Base-by-base conservation (phyloP, 2,113 vertebrate genomes). In the Empidonax traillii region DNA sequence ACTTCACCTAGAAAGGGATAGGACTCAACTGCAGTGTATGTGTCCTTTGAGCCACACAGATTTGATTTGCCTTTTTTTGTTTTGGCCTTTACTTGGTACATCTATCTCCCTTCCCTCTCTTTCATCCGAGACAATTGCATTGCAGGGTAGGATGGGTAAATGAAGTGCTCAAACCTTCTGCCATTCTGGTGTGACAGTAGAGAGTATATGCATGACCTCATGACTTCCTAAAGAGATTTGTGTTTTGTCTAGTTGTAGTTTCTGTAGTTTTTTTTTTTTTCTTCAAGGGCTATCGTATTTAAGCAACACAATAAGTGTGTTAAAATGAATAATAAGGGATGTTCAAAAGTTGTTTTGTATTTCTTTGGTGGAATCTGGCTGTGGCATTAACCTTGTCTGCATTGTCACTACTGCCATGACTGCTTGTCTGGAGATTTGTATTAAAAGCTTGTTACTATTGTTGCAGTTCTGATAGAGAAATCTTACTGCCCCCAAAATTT, bases 331-430 rank as follows among this genome's bases (percentile, higher is more conserved):
- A 96, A 97, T 95, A 96, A 96, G 93, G 97, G 98, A 96, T 7
- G 94, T 95, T 97, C 89, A 96, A 97, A 98, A 98, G 98, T 98
- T 97, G 98, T 96, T 98, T 97, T 98, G 97, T 98, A 97, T 96
- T 96, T 98, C 94, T 97, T 98, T 98, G 97, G 97, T 98, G 96
- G 97, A 98, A 97, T 98, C 97, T 97, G 98, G 98, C 97, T 97
- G 97, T 98, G 97, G 98, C 97, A 97, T 98, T 97, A 96, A 95
- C 97, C 97, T 97, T 96, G 97, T 97, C 91, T 98, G 97, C 96
- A 96, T 98, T 98, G 98, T 98, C 96, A 96, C 94, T 98, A 97
- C 95, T 97, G 97, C 97, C 97, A 98, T 94, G 97, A 97, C 93
- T 98, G 97, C 96, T 96, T 98, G 97, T 97, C 96, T 98, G 97